phyloP scores from a whole-genome alignment of 2,113 vertebrate species.

The Promerops cafer region DNA sequence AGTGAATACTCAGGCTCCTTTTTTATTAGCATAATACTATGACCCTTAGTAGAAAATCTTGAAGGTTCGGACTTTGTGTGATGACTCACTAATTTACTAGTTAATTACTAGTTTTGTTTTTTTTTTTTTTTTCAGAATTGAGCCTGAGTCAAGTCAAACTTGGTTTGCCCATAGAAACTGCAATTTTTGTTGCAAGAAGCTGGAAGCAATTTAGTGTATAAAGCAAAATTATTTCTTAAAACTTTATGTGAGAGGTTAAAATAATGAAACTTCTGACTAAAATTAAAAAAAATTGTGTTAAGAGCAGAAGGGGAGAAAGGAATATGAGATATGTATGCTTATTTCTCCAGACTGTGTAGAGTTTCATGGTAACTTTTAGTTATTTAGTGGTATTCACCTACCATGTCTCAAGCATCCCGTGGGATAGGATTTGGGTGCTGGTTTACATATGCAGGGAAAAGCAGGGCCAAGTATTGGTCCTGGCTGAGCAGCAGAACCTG shows the following conservation, averaged over 20 bases:
- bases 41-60: neutral
- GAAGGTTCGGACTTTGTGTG: neutral
- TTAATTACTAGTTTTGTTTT: neutral
- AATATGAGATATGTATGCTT: fast-evolving
- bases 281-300: neutral
- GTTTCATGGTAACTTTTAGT: neutral
- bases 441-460: neutral
- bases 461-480: neutral
- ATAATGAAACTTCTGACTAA: neutral
- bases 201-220: neutral
- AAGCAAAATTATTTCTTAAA: neutral
- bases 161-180: neutral
- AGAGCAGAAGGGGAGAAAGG: neutral
- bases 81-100: neutral
- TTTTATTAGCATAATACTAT: neutral
- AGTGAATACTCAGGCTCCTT: neutral
- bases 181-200: neutral
- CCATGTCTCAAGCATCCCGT: neutral
- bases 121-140: neutral
- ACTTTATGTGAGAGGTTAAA: neutral
- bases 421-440: neutral
- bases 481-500: neutral
- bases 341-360: neutral
- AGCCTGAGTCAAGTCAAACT: neutral
- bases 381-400: neutral